Conservation (phyloP, 2,888 invertebrate genomes). For the Biston stratarius region DNA sequence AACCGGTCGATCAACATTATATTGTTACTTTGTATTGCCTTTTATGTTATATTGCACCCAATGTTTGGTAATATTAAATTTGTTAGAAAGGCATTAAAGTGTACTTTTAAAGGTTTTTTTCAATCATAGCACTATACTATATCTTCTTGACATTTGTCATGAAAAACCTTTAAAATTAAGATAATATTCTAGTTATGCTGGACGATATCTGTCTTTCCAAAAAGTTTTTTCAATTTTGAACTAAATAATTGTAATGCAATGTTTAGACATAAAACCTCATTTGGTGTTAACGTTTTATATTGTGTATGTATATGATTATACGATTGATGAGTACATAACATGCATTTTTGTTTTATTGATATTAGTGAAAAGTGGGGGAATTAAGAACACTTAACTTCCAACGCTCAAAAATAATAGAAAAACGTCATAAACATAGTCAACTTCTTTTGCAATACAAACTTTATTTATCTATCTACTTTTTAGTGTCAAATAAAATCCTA, state of each 20-base stretch:
- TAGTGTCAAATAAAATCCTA: no score
- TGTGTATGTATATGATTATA: slow-evolving; percentile 30
- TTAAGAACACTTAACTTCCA: no score
- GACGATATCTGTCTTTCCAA: slow-evolving; percentile 7
- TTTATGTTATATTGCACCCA: neutral
- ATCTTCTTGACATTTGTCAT: no score
- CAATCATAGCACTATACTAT: neutral
- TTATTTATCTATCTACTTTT: no score
- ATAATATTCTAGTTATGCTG: slow-evolving; percentile 14
- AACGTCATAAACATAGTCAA: no score
- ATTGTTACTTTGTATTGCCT: neutral
- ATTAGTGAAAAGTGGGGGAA: no score
- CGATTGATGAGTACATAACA: slow-evolving; percentile 33
- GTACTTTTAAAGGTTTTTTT: neutral
- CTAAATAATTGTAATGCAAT: slow-evolving; percentile 20
- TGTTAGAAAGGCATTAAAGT: neutral
- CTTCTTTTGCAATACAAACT: no score
- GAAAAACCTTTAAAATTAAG: neutral
- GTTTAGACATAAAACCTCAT: slow-evolving; percentile 11
- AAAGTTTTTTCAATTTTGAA: slow-evolving; percentile 4
- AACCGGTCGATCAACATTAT: neutral
- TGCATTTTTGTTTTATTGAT: slow-evolving; percentile 43
- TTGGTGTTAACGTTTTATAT: slow-evolving; percentile 30
- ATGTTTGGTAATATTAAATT: neutral
- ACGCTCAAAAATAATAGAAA: no score